Percentiles rank a stretch among this genome's conserved stretches.
Conservation (phyloP, 2,797 vertebrate genomes). For the Hemibagrus guttatus region DNA sequence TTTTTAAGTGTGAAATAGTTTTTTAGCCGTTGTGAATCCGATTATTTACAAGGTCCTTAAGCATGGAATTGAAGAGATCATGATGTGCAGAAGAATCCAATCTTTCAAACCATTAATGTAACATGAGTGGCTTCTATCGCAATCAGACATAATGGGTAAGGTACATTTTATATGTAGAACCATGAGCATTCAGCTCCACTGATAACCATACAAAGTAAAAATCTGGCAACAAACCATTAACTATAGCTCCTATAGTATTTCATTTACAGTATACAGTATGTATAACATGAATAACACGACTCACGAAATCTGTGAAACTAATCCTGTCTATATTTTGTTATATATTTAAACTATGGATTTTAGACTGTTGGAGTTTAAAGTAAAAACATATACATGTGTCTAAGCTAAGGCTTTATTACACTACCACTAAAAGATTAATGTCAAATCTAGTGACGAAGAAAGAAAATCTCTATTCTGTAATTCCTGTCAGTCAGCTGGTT, state of each 20-base stretch:
- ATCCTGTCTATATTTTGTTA: background rate
- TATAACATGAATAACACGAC: background rate
- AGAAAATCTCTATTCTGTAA: slow-evolving; percentile 1
- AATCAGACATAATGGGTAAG: background rate
- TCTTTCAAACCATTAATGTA: background rate
- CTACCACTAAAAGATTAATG: background rate
- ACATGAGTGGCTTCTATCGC: too few species aligned
- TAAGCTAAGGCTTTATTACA: background rate
- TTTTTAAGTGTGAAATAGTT: background rate
- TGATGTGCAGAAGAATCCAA: background rate
- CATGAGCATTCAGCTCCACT: background rate
- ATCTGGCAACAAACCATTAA: background rate
- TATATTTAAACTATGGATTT: background rate
- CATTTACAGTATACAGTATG: too few species aligned
- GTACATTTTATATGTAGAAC: too few species aligned
- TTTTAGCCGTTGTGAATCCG: background rate
- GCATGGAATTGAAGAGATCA: background rate
- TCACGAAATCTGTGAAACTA: background rate
- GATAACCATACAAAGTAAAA: background rate
- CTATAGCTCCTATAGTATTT: background rate
- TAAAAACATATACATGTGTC: background rate
- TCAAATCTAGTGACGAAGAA: background rate
- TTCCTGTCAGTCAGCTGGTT: background rate
- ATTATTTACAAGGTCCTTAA: background rate
- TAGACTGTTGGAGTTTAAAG: background rate